A percentile compares a stretch with the other conserved stretches of the same genome.
These are phyloP conservation scores for Gadopsis marmoratus DNA, from an alignment of 2,797 vertebrate species.

Conservation along the genomic window DNA sequence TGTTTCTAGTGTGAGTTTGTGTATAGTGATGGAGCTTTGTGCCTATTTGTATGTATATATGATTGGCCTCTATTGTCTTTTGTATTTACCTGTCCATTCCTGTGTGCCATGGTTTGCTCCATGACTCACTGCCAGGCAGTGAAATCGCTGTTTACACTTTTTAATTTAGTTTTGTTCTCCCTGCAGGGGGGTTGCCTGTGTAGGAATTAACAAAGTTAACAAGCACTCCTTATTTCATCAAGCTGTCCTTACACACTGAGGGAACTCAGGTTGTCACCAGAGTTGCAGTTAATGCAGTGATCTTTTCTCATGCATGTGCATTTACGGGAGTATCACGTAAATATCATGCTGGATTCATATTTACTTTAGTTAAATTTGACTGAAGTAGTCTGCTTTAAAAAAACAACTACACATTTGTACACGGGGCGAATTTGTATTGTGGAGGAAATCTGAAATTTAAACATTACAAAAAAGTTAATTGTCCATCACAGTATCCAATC, in stretches of 20 bases:
- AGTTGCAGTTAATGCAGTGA: not conserved
- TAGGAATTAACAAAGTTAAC: slow-evolving; percentile 48
- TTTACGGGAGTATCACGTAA: not conserved
- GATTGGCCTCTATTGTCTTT: not conserved
- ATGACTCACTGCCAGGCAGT: slow-evolving; percentile 47
- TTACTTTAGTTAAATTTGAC: not conserved
- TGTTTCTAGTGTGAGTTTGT: slow-evolving; percentile 8
- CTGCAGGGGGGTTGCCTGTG: slow-evolving; percentile 48
- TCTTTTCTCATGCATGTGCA: not conserved
- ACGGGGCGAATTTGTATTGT: too few species aligned
- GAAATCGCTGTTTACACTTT: slow-evolving; percentile 59
- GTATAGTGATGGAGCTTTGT: not conserved
- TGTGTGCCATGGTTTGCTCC: slow-evolving; percentile 25
- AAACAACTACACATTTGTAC: not conserved
- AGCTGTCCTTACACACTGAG: slow-evolving; percentile 12
- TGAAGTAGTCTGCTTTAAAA: not conserved
- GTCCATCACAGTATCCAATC: too few species aligned
- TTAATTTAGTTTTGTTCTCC: slow-evolving; percentile 53
- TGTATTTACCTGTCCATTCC: not conserved
- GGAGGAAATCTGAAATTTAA: too few species aligned
- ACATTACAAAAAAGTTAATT: too few species aligned
- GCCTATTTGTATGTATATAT: not conserved
- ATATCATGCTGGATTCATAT: not conserved
- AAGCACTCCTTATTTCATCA: slow-evolving; percentile 21
- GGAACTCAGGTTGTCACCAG: not conserved